phyloP scores from a whole-genome alignment of 2,113 vertebrate genomes.

The Tympanuchus pallidicinctus region DNA sequence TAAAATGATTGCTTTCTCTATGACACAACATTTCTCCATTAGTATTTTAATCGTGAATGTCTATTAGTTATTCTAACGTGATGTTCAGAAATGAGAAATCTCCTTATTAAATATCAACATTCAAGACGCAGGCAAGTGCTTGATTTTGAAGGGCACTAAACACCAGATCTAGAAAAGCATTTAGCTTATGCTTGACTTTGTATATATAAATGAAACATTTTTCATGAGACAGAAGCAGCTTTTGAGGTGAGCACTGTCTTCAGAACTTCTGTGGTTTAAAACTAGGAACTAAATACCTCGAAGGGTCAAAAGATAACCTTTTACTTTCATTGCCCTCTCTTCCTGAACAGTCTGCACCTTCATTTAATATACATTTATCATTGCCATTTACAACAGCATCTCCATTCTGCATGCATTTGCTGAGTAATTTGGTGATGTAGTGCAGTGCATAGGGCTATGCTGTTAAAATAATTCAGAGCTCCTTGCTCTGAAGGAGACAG shows the following conservation, averaged over 20 bases:
- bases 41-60: neutral
- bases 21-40: neutral
- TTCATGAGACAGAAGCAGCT: neutral
- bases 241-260: neutral
- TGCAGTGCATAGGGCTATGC: neutral
- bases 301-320: neutral
- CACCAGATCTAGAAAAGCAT: neutral
- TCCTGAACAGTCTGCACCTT: neutral
- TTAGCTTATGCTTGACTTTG: neutral
- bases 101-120: neutral
- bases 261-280: neutral
- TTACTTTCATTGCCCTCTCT: neutral
- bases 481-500: neutral
- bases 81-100: neutral
- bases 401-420: neutral
- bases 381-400: neutral
- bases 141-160: neutral
- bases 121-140: neutral
- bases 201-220: neutral
- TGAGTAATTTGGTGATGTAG: neutral
- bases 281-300: neutral
- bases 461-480: neutral
- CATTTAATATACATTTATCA: neutral
- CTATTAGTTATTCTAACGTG: neutral
- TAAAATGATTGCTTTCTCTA: neutral